Base-by-base conservation (phyloP, 2,113 vertebrate species). In the Ia io region DNA sequence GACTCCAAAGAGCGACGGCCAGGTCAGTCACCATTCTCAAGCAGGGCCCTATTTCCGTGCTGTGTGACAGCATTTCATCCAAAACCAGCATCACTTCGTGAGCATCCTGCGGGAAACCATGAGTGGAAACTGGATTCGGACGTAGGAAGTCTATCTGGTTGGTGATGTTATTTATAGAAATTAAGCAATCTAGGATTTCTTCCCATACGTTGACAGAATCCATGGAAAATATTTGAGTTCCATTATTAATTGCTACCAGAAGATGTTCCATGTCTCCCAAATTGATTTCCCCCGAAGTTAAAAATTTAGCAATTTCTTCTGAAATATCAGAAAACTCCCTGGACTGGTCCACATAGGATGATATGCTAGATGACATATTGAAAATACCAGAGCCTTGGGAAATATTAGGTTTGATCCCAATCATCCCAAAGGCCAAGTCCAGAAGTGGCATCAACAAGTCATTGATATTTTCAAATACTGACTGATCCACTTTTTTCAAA, bases 171-270 rank as follows among this genome's bases (percentile, higher is more conserved):
- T 70, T 95, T 79, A 97, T 77, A 23, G 86, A 42, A 32, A 78
- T 17, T 37, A 97, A 94, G 56, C 88, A 95, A 77, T 83, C 37
- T 40, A 96, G 73, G 91, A 95, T 44, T 83, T 93, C 88, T 84
- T 92, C 89, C 91, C 59, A 53, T 40, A 92, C 30, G 1, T 11
- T 63, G 56, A 40, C 3, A 84, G 92, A 71, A 77, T 86, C 80
- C 40, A 32, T 3, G 51, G 93, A 47, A 65, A 94, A 90, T 23
- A 73, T 30, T 9, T 47, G 63, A 42, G 65, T 65, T 18, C n/a
- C 25, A 2, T 70, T 88, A n/a, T 37, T 88, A 77, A 95, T 13
- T 61, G 56, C 35, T 49, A 25, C 67, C 69, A 49, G 6, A 16
- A 97, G 47, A 82, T 9, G 82, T 10, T 90, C 82, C 56, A 95